These are phyloP conservation scores for Antheraea assamensis DNA, from an alignment of 2,888 invertebrate species.

Conservation along the genomic window DNA sequence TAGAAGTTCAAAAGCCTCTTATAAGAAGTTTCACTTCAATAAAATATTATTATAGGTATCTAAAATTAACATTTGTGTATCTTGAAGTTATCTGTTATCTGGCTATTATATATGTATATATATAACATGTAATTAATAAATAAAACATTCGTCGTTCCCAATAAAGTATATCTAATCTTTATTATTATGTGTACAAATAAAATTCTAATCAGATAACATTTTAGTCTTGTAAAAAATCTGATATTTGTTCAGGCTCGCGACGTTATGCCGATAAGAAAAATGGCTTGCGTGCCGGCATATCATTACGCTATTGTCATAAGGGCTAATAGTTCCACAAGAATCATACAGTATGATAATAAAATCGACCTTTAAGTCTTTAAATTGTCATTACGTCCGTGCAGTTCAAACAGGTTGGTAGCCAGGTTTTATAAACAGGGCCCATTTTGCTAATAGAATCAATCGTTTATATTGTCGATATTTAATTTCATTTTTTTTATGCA, in stretches of 20 bases:
- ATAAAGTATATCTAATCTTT: not conserved
- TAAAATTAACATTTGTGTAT: too few relatives aligned
- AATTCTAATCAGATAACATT: conserved; percentile 33
- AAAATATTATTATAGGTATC: too few relatives aligned
- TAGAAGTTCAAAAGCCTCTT: too few relatives aligned
- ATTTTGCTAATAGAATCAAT: not conserved
- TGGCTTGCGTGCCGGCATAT: conserved; percentile 67
- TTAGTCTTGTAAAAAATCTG: conserved; percentile 34
- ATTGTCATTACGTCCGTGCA: conserved; percentile 75
- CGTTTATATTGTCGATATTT: too few relatives aligned
- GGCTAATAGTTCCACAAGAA: conserved; percentile 79
- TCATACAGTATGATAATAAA: conserved; percentile 81
- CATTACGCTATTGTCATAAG: conserved; percentile 80
- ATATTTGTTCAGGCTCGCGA: conserved; percentile 32
- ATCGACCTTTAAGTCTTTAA: conserved; percentile 81
- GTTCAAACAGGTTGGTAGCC: conserved; percentile 31
- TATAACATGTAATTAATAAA: too few relatives aligned
- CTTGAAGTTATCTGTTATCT: too few relatives aligned
- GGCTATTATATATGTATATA: too few relatives aligned
- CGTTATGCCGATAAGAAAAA: conserved; percentile 64
- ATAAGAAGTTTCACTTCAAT: too few relatives aligned
- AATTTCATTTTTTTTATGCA: too few relatives aligned
- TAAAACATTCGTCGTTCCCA: not conserved
- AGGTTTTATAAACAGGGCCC: conserved; percentile 11
- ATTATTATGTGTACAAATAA: conserved; percentile 24